Base-by-base conservation (phyloP, 2,888 invertebrate genomes). In the Neelides folsomi region DNA sequence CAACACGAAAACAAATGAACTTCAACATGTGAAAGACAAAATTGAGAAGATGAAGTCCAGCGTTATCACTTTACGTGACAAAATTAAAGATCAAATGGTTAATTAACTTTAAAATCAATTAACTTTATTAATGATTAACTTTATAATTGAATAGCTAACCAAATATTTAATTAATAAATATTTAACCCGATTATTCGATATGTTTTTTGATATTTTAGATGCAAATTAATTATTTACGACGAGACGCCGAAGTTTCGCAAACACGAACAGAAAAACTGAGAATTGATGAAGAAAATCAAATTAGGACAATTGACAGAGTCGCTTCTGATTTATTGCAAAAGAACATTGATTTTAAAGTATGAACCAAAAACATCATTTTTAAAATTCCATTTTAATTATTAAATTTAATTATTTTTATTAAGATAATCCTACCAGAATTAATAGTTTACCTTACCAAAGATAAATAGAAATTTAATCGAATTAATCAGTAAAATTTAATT, bases 301-400 rank as follows among this genome's bases (percentile, higher is more conserved):
- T 49, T n/a, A 47, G 51, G n/a, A 16, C 56, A 5, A 54, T 59
- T 1, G 59, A 64, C 15, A 47, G 55, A 9, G 39, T 60, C 37
- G 56, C 54, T 2, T 10, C 55, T 10, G 59, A 60, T 36, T 49
- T 54, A 0, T 55, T 51, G 40, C 52, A 54, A 12, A 45, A 54
- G 36, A 55, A 54, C 5, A 54, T 45, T 37, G 62, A 62, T 12
- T 34, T 60, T 8, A 60, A 56, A 53, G 60, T 62, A 53, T 38
- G 15, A 18, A 45, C n/a, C 7, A 6, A 19, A 18, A 36, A 36
- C 13, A 13, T 13, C 7, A 16, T 5, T 27, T 7, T 12, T 9
- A 43, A 43, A 44, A 35, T 39, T n/a, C 2, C 18, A 38, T 6
- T 45, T 45, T 35, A 10, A 34, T 16, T 6, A 37, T n/a, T 16